Evolutionary conservation across 2,113 vertebrate species (phyloP).

Genomic region (Neotragus moschatus): DNA sequence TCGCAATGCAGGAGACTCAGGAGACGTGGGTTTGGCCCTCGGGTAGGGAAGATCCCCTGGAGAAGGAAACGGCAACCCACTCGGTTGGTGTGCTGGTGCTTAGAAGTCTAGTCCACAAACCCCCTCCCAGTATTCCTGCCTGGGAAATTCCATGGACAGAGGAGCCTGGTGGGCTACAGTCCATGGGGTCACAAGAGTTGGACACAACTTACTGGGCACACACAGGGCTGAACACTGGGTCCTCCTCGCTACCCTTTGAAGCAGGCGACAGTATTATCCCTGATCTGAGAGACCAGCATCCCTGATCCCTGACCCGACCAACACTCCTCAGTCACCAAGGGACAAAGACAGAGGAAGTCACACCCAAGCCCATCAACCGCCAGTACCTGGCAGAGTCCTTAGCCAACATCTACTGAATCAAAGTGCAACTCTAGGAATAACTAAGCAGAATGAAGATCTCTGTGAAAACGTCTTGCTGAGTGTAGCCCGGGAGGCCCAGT

Average conservation of each 20-base stretch:
- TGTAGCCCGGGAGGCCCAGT: background rate
- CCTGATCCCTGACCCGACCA: too few species aligned
- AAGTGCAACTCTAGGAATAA: background rate
- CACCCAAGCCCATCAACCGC: background rate
- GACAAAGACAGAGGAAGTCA: background rate
- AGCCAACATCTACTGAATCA: rapidly evolving
- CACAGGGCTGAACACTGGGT: background rate
- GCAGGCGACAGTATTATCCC: background rate
- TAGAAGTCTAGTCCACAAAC: too few species aligned
- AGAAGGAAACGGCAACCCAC: background rate
- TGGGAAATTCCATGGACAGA: background rate
- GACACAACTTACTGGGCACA: background rate
- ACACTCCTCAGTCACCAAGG: background rate
- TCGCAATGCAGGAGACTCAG: background rate
- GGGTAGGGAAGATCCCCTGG: background rate
- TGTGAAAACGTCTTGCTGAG: background rate
- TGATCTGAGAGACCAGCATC: background rate
- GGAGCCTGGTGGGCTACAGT: background rate
- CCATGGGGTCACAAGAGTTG: background rate
- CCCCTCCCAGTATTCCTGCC: background rate
- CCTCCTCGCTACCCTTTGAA: background rate
- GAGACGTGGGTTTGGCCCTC: background rate
- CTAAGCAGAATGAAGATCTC: too few species aligned
- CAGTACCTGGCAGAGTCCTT: background rate
- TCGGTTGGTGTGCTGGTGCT: too few species aligned